phyloP scores from a whole-genome alignment of 2,113 vertebrate species.

The Todiramphus saurophagus region DNA sequence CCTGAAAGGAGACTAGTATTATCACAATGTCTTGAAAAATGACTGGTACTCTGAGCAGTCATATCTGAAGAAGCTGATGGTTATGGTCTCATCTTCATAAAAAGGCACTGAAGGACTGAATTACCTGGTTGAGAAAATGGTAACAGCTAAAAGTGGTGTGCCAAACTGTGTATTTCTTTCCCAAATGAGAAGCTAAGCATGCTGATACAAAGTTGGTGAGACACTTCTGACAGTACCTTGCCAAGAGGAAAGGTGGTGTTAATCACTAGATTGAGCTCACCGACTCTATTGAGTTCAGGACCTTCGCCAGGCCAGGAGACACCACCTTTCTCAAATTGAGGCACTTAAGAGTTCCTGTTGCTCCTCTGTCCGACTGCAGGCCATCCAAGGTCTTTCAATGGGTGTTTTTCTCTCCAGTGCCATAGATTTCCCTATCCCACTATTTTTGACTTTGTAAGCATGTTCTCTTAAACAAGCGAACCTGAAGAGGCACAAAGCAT shows the following conservation, averaged over 20 bases:
- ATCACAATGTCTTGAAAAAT: background rate
- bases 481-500: background rate
- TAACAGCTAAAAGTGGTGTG: background rate
- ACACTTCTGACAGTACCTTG: background rate
- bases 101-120: background rate
- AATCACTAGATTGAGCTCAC: background rate
- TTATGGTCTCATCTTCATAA: background rate
- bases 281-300: background rate
- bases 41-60: background rate
- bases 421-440: background rate
- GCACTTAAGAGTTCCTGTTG: background rate
- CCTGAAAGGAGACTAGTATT: background rate
- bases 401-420: background rate
- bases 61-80: background rate
- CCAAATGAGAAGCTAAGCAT: background rate
- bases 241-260: background rate
- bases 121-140: background rate
- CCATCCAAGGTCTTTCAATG: background rate
- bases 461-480: background rate
- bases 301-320: background rate
- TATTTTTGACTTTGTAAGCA: background rate
- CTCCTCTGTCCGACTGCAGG: background rate
- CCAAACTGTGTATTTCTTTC: background rate
- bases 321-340: background rate
- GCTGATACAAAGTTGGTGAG: background rate